These are phyloP conservation scores for Syngnathoides biaculeatus DNA, from an alignment of 2,113 vertebrate genomes.

Conservation along the genomic window DNA sequence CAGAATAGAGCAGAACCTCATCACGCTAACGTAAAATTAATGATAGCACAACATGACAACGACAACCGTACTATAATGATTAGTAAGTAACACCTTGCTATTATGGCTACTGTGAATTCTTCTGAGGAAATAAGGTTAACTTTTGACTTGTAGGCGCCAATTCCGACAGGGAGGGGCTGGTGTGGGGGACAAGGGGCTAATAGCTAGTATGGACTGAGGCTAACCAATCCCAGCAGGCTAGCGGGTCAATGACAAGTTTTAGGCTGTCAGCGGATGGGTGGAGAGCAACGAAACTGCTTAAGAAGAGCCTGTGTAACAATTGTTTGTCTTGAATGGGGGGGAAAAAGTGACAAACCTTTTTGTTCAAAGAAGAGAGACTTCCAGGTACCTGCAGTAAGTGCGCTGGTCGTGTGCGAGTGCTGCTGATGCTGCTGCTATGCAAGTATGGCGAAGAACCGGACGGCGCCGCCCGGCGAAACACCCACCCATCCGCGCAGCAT, in stretches of 20 bases:
- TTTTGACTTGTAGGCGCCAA: not conserved
- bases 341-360: constrained; percentile 42
- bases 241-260: constrained; percentile 34
- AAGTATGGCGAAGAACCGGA: constrained; percentile 70
- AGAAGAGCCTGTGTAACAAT: accelerated
- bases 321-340: accelerated
- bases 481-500: constrained; percentile 29
- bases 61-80: not conserved
- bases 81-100: not conserved
- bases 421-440: constrained; percentile 18
- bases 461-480: constrained; percentile 61
- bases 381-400: constrained; percentile 44
- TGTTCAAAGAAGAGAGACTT: constrained; percentile 22
- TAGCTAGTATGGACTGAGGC: constrained; percentile 18
- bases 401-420: constrained; percentile 39
- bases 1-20: not conserved
- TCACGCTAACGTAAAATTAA: not conserved
- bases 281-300: not conserved
- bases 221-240: constrained; percentile 35
- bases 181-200: constrained; percentile 21
- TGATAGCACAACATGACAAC: not conserved
- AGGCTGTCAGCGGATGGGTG: not conserved
- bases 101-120: not conserved
- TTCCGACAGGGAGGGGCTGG: constrained; percentile 49
- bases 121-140: not conserved